Base-by-base conservation (phyloP, 2,888 invertebrate species). In the Amiota minor region DNA sequence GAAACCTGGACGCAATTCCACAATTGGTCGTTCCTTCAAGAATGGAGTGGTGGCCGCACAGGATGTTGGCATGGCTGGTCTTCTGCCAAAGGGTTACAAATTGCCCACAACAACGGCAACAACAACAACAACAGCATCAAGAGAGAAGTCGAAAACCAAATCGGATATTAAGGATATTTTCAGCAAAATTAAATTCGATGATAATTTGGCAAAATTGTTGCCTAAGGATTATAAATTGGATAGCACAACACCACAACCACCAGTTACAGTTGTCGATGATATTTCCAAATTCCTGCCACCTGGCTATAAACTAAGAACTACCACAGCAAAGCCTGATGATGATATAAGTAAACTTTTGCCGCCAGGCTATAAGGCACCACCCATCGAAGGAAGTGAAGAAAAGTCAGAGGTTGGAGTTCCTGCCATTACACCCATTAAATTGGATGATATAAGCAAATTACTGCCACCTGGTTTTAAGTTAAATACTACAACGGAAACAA, bases 41-140 rank as follows among this genome's bases (percentile, higher is more conserved):
- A 93, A 92, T 73, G 91, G 92, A 82, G 82, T 82, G 0, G 91
- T 92, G 3, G 90, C 91, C 9, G 90, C 91, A 16, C 91, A 92
- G 79, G 92, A 93, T 81, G 91, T 91, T 45, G 90, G 91, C 72
- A 89, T 87, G 16, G 81, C 92, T 4, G 86, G 86, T 0, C 78
- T 88, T 1, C 86, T 94, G 56, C 94, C 94, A 35, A 91, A 93
- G 23, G 93, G 93, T 1, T 94, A 92, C 81, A 93, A 92, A 86
- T 89, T 91, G 20, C 90, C 91, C 75, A 77, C 75, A 10, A 78
- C 80, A 0, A 73, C 79, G 0, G 79, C 79, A 0, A 80, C 82
- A 1, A 77, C 78, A 2, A 75, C 72, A 9, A 67, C 74, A 0
- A 76, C 6, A 65, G 64, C 1, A 74, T 77, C 71, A 1, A 61